phyloP scores from a whole-genome alignment of 1,140 invertebrate genomes.

The Drosophila ohnishii region DNA sequence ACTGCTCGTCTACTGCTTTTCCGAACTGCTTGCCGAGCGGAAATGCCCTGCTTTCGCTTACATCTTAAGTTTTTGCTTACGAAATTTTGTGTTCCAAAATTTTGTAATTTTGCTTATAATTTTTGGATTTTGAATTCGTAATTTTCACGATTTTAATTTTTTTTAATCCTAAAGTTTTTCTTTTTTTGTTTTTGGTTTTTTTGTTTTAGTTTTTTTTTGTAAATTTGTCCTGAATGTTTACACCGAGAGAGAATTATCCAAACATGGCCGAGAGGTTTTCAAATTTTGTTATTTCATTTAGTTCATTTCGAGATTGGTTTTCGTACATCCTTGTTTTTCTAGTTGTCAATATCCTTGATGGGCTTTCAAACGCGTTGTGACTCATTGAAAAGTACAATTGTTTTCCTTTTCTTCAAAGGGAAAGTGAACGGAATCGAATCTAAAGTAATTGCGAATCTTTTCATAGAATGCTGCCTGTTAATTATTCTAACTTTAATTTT shows the following conservation, averaged over 20 bases:
- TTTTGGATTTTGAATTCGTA: slow-evolving; percentile 76
- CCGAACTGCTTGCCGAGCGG: slow-evolving; percentile 24
- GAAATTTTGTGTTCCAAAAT: slow-evolving; percentile 80
- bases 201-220: slow-evolving; percentile 61
- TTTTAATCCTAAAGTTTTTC: slow-evolving; percentile 58
- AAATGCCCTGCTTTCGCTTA: slow-evolving; percentile 55
- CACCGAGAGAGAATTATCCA: slow-evolving; percentile 83
- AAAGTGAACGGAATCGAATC: slow-evolving; percentile 40
- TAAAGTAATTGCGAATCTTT: slow-evolving; percentile 39
- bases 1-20: slow-evolving; percentile 21
- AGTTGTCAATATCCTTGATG: slow-evolving; percentile 56
- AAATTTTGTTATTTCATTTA: slow-evolving; percentile 72
- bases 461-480: slow-evolving; percentile 81
- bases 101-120: slow-evolving; percentile 77
- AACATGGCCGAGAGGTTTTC: slow-evolving; percentile 82
- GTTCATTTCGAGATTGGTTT: slow-evolving; percentile 56
- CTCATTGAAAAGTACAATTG: slow-evolving; percentile 74
- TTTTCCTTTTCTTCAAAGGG: slow-evolving; percentile 38
- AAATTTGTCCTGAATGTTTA: slow-evolving; percentile 83
- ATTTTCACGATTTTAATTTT: slow-evolving; percentile 31
- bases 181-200: slow-evolving; percentile 17
- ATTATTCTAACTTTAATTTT: slow-evolving; percentile 60
- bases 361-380: slow-evolving; percentile 63
- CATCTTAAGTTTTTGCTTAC: slow-evolving; percentile 69
- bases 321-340: slow-evolving; percentile 49